phyloP scores from a whole-genome alignment of 2,797 vertebrate genomes.

The Harpagifer antarcticus region DNA sequence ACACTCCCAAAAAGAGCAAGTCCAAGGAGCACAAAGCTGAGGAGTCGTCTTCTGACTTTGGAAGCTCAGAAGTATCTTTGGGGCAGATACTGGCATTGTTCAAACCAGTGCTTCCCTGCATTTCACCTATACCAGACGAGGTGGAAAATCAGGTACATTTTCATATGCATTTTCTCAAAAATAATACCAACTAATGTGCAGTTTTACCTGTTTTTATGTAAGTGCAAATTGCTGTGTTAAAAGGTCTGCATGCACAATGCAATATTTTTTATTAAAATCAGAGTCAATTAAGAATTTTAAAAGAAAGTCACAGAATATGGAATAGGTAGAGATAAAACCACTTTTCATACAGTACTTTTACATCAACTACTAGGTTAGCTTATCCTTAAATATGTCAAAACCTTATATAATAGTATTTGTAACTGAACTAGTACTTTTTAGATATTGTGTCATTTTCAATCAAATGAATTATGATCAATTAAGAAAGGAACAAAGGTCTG shows the following conservation, averaged over 20 bases:
- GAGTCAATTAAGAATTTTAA: neutral
- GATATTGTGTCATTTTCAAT: neutral
- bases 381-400: no score
- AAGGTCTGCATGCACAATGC: neutral
- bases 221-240: neutral
- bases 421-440: no score
- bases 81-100: slow-evolving; percentile 86
- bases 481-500: neutral
- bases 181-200: neutral
- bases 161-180: no score
- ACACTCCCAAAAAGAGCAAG: slow-evolving; percentile 34
- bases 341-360: no score
- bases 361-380: no score
- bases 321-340: neutral
- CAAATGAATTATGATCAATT: neutral
- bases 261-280: neutral
- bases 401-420: no score
- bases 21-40: slow-evolving; percentile 41
- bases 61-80: slow-evolving; percentile 40
- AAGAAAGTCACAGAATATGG: no score
- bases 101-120: slow-evolving; percentile 86
- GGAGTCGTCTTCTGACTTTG: slow-evolving; percentile 19
- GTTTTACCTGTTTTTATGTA: neutral
- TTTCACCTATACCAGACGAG: slow-evolving; percentile 88
- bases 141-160: slow-evolving; percentile 56